Evolutionary conservation across 2,797 vertebrate species (phyloP).

Genomic region (Spea hammondii): DNA sequence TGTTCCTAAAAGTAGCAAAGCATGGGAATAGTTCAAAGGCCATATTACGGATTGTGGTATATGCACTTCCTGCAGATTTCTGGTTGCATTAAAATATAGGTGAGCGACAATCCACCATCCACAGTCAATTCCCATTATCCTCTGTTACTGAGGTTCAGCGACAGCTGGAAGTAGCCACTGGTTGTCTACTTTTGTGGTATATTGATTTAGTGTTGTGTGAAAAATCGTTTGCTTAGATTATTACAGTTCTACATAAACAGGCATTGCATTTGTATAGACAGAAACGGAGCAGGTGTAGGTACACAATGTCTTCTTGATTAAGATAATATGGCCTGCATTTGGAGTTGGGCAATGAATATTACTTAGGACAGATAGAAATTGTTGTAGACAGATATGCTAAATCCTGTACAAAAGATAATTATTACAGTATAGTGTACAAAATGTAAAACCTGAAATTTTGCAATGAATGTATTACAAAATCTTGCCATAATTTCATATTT

Average conservation of each 20-base stretch:
- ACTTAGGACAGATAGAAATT: constrained; percentile 15
- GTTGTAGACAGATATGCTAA: not conserved
- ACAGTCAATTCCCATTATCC: too few relatives aligned
- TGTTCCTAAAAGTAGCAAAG: not conserved
- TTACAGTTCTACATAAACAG: constrained; percentile 10
- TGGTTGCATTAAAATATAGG: too few relatives aligned
- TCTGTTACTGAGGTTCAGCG: too few relatives aligned
- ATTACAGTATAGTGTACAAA: constrained; percentile 20
- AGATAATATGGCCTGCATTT: too few relatives aligned
- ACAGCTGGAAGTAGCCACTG: too few relatives aligned
- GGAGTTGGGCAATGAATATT: too few relatives aligned
- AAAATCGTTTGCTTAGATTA: not conserved
- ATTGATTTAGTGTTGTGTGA: not conserved
- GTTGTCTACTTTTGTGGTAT: not conserved
- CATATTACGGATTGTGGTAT: too few relatives aligned
- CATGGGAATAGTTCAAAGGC: not conserved
- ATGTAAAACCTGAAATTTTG: constrained; percentile 1
- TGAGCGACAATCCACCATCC: too few relatives aligned
- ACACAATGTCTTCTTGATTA: not conserved
- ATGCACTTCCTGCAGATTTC: too few relatives aligned
- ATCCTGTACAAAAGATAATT: constrained; percentile 6
- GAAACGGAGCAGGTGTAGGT: not conserved
- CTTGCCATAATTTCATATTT: not conserved
- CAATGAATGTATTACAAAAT: not conserved
- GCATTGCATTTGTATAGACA: constrained; percentile 7